A percentile compares a stretch with the other conserved stretches of the same genome.
These are phyloP conservation scores for Antitype chi DNA, from an alignment of 2,888 invertebrate genomes.

Conservation along the genomic window DNA sequence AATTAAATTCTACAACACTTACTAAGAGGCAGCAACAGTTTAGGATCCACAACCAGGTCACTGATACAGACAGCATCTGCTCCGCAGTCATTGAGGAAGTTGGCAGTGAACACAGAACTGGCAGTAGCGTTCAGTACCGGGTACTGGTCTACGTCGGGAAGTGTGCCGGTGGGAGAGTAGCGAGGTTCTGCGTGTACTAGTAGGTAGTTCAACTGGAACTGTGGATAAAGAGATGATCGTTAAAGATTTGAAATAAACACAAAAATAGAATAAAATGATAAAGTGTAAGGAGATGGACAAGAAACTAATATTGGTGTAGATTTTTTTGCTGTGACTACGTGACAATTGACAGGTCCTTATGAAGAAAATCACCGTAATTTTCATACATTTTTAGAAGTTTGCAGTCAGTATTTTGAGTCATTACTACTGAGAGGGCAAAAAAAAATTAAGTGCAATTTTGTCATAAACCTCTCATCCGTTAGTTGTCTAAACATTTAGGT, in stretches of 20 bases:
- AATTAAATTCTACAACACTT: conserved; percentile 54
- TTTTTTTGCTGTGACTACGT: neutral
- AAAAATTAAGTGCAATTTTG: neutral
- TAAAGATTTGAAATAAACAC: neutral
- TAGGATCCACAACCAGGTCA: conserved; percentile 93
- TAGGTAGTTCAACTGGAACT: conserved; percentile 96
- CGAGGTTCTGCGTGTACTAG: conserved; percentile 93
- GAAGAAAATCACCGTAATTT: neutral
- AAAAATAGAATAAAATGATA: neutral
- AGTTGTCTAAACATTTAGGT: neutral
- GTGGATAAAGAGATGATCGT: conserved; percentile 62
- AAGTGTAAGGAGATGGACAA: too few species aligned
- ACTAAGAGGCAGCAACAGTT: conserved; percentile 91
- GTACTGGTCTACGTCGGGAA: conserved; percentile 94
- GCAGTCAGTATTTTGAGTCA: neutral
- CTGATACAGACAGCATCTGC: conserved; percentile 96
- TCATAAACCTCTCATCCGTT: neutral
- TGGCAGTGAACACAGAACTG: conserved; percentile 94
- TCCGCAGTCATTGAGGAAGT: conserved; percentile 98
- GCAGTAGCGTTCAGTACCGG: conserved; percentile 98
- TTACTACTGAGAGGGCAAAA: neutral
- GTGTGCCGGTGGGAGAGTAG: conserved; percentile 86
- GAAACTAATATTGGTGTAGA: neutral
- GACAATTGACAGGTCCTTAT: neutral
- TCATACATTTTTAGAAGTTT: neutral